Evolutionary conservation across 2,888 invertebrate genomes (phyloP), one percentile per base, ranked within the genome.

Genomic region (Elysia crispata): DNA sequence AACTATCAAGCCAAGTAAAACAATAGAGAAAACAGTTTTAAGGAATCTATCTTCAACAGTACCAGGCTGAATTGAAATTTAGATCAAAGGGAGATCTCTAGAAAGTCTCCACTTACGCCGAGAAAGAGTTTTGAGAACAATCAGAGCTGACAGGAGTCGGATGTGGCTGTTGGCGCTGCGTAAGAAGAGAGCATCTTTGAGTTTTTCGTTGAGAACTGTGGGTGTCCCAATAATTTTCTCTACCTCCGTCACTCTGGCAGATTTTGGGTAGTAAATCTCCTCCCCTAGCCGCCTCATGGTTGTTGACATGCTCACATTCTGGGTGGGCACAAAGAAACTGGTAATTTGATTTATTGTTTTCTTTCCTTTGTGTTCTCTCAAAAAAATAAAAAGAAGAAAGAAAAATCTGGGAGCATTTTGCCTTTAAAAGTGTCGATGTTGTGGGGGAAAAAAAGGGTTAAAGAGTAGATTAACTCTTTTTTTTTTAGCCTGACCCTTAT

Each of bases 271-370:
- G 82, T 90, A 91, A 57, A 91, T 82, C 79, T 91, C 91, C 81
- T 91, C 91, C n/a, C 91, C 91, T 0, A 91, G 86, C 64, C 91
- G 81, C 30, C 91, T 84, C 73, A 90, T 83, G 28, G 91, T 91
- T 0, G 90, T 90, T 0, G 89, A 86, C 60, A 91, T 82, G 67
- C 86, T 88, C 1, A 87, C 83, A 85, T 89, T 90, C 90, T 89
- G 81, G 49, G 18, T 0, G 54, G 30, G 70, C 0, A 64, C 20
- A 54, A 15, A 60, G 23, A 60, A n/a, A 6, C 25, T 60, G 5
- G n/a, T 60, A 23, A 8, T 60, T 60, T 23, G 3, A 13, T 60
- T 23, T 13, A 3, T 60, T 5, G 15, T 60, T 60, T 6, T 41
- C 15, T 74, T 74, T 70, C 6, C 25, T 70, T 70, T 8, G 20